phyloP scores from a whole-genome alignment of 2,797 vertebrate genomes.

The Coluber constrictor region DNA sequence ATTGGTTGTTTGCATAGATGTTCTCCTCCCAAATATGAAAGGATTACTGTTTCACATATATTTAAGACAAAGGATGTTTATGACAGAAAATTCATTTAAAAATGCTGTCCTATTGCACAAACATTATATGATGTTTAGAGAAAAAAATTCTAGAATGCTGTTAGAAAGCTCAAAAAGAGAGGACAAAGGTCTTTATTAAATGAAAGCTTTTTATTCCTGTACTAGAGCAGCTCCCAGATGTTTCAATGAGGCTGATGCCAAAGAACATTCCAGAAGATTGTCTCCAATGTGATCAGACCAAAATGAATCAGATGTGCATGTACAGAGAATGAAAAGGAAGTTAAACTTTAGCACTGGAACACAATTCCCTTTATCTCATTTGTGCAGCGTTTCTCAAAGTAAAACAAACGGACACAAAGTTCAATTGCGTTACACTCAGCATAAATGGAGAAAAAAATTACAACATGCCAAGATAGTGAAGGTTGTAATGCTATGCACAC shows the following conservation, averaged over 20 bases:
- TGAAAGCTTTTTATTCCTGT: neutral
- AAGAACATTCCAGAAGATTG: neutral
- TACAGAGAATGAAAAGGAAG: neutral
- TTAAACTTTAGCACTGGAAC: neutral
- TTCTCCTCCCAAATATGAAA: neutral
- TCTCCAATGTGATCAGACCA: neutral
- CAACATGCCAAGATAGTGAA: neutral
- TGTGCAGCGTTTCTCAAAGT: neutral
- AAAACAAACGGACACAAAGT: neutral
- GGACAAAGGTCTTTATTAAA: slow-evolving; percentile 14
- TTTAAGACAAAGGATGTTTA: slow-evolving; percentile 6
- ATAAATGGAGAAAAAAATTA: neutral
- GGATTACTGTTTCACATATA: slow-evolving; percentile 6
- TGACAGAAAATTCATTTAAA: neutral
- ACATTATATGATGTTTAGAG: slow-evolving; percentile 18
- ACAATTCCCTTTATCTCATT: neutral
- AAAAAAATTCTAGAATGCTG: slow-evolving; percentile 6
- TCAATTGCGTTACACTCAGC: neutral
- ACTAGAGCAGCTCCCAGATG: neutral
- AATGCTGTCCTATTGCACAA: slow-evolving; percentile 7
- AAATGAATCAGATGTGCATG: neutral
- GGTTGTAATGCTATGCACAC: neutral
- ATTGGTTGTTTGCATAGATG: neutral
- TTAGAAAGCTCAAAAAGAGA: neutral
- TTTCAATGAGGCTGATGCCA: neutral